phyloP scores from a whole-genome alignment of 2,113 vertebrate species.

The Channa maculata region DNA sequence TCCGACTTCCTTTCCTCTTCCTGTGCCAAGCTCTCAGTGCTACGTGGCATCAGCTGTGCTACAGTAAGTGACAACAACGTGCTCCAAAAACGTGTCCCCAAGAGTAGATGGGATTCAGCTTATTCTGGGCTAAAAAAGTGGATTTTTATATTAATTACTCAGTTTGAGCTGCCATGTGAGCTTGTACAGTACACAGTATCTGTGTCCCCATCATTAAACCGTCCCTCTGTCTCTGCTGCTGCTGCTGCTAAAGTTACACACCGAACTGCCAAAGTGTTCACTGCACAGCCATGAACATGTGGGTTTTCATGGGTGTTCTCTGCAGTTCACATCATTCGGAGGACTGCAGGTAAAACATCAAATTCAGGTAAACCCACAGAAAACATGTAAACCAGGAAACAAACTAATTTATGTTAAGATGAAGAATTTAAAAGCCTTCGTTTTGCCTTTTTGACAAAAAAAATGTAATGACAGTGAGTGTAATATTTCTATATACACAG shows the following conservation, averaged over 20 bases:
- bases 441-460: too few relatives aligned
- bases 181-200: background rate
- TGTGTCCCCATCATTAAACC: constrained; percentile 23
- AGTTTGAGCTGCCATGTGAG: background rate
- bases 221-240: constrained; percentile 5
- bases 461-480: too few relatives aligned
- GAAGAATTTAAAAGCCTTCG: too few relatives aligned
- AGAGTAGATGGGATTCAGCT: background rate
- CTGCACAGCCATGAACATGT: background rate
- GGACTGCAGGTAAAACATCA: too few relatives aligned
- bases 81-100: background rate
- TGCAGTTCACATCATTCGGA: too few relatives aligned
- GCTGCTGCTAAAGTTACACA: constrained; percentile 1
- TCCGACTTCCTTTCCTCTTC: constrained; percentile 40
- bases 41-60: constrained; percentile 14
- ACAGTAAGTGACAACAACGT: background rate
- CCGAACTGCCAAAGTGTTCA: background rate
- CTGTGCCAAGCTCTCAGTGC: constrained; percentile 12
- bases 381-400: too few relatives aligned
- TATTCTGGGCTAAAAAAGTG: constrained; percentile 22
- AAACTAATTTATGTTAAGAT: too few relatives aligned
- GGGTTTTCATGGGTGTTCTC: too few relatives aligned
- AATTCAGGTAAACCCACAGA: too few relatives aligned
- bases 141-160: constrained; percentile 34
- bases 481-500: too few relatives aligned